Evolutionary conservation across 92 coral and sea anemone species (phyloP).

Genomic region (Metridium senile): DNA sequence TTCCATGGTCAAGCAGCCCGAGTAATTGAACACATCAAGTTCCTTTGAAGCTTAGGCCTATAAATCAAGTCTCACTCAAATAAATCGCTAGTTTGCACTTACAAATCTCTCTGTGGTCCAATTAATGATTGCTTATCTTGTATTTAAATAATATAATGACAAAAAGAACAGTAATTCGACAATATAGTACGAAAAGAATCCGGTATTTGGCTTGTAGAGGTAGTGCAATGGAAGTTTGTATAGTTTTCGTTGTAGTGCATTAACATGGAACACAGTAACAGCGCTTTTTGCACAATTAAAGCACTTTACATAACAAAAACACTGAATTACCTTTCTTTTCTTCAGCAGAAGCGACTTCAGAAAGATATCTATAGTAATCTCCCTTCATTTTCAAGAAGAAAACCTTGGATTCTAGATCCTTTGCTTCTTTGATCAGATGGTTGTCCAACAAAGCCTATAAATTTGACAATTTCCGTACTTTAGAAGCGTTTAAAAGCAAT

Average conservation of each 20-base stretch:
- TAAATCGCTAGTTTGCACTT: not conserved
- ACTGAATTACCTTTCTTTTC: conserved; percentile 24
- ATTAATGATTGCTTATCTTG: not conserved
- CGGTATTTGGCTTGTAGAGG: not conserved
- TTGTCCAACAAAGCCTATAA: conserved; percentile 30
- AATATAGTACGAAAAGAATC: not conserved
- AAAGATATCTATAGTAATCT: conserved; percentile 74
- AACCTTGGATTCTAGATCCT: conserved; percentile 47
- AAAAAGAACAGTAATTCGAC: not conserved
- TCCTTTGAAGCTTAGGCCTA: not conserved
- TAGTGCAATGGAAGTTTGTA: no score
- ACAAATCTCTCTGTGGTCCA: no score
- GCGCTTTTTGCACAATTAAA: not conserved
- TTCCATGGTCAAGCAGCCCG: not conserved
- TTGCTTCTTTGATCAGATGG: not conserved
- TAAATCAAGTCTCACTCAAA: not conserved
- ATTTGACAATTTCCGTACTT: not conserved
- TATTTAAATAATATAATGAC: not conserved
- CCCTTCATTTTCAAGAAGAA: conserved; percentile 90
- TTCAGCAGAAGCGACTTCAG: conserved; percentile 57
- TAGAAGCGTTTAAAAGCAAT: not conserved
- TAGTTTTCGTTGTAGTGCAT: no score
- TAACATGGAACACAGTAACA: not conserved
- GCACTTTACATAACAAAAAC: not conserved
- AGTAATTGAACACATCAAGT: not conserved